Percentiles rank a stretch among this genome's conserved stretches.
phyloP scores from a whole-genome alignment of 2,888 invertebrate species.

The Neria commutata region DNA sequence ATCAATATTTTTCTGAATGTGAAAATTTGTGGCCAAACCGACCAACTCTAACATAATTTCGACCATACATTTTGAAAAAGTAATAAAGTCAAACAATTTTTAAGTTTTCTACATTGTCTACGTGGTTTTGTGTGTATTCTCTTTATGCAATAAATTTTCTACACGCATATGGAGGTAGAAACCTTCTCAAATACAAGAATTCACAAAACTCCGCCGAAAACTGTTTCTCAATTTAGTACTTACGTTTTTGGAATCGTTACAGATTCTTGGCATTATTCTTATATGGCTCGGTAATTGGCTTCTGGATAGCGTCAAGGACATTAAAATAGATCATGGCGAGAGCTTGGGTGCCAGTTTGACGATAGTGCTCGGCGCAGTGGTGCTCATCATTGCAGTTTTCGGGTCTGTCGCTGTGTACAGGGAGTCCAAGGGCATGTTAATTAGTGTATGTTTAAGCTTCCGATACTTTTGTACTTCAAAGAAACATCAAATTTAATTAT shows the following conservation, averaged over 20 bases:
- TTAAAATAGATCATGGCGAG: constrained; percentile 44
- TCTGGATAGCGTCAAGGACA: constrained; percentile 35
- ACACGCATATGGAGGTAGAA: too few species aligned
- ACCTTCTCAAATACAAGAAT: too few species aligned
- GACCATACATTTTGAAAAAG: too few species aligned
- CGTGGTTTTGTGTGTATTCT: too few species aligned
- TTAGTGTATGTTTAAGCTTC: constrained; percentile 41
- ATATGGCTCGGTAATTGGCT: constrained; percentile 52
- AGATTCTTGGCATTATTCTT: constrained; percentile 47
- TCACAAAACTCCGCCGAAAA: too few species aligned
- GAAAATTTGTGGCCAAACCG: too few species aligned
- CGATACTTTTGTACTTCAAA: background rate
- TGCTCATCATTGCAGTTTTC: constrained; percentile 42
- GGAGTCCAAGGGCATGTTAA: constrained; percentile 44
- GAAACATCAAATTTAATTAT: background rate
- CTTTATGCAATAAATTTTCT: too few species aligned
- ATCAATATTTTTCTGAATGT: too few species aligned
- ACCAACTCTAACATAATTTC: too few species aligned
- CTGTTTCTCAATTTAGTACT: background rate
- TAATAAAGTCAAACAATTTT: too few species aligned
- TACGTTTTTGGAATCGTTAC: constrained; percentile 3
- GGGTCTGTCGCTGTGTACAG: constrained; percentile 38
- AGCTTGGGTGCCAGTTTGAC: constrained; percentile 42
- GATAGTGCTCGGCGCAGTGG: constrained; percentile 44
- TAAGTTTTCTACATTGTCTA: too few species aligned